Percentiles rank a stretch among this genome's conserved stretches.
These are phyloP conservation scores for Hyperoplus immaculatus DNA, from an alignment of 2,797 vertebrate genomes.

Conservation along the genomic window DNA sequence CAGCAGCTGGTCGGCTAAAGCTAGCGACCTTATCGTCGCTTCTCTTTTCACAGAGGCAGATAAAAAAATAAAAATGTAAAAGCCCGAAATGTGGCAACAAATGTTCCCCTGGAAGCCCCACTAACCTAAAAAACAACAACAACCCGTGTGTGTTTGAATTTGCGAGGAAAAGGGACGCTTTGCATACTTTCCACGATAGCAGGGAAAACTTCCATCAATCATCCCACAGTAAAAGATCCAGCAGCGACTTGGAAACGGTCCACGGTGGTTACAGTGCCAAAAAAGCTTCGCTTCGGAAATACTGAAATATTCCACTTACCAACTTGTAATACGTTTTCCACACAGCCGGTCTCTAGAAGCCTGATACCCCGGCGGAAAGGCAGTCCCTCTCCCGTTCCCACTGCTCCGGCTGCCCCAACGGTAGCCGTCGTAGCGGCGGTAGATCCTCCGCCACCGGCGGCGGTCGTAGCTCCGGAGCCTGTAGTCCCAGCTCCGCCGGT, in stretches of 20 bases:
- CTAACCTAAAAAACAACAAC: not conserved
- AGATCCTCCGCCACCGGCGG: constrained; percentile 78
- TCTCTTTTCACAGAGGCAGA: constrained; percentile 29
- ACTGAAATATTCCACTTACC: constrained; percentile 87
- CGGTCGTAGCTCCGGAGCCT: constrained; percentile 76
- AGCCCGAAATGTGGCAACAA: constrained; percentile 3
- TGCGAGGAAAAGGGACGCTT: constrained; percentile 36
- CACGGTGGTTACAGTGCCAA: constrained; percentile 15
- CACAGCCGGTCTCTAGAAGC: constrained; percentile 95
- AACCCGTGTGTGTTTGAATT: not conserved
- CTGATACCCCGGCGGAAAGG: constrained; percentile 96
- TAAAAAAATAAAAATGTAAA: not conserved
- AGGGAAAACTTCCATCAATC: constrained; percentile 80
- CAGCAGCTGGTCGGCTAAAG: constrained; percentile 75
- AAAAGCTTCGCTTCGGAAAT: constrained; percentile 11
- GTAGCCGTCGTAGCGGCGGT: constrained; percentile 73
- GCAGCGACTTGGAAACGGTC: constrained; percentile 43
- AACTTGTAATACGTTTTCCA: constrained; percentile 99
- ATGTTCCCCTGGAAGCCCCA: not conserved
- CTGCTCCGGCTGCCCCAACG: constrained; percentile 75
- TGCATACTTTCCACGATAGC: constrained; percentile 70
- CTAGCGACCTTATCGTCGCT: constrained; percentile 44
- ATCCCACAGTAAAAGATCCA: constrained; percentile 55
- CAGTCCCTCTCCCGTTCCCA: constrained; percentile 89
- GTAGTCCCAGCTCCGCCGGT: constrained; percentile 60